Percentiles rank a stretch among this genome's conserved stretches.
Conservation (phyloP, 2,797 vertebrate species). For the Typhlichthys eigenmanni region DNA sequence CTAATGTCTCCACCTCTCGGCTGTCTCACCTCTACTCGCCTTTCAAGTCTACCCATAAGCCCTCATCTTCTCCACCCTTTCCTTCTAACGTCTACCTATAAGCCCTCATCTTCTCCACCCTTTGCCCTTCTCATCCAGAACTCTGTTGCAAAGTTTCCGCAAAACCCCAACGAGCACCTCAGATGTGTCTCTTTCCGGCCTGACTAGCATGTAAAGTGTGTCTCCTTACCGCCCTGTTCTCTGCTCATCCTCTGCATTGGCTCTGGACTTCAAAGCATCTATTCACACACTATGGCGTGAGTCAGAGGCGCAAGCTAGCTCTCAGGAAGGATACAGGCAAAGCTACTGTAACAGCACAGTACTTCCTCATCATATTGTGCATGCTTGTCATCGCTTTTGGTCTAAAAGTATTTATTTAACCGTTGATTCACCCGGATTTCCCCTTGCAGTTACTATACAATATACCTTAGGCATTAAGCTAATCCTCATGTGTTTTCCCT, state of each 20-base stretch:
- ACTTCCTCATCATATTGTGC: too few relatives aligned
- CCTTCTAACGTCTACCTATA: too few relatives aligned
- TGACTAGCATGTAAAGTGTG: constrained; percentile 5
- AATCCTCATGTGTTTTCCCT: too few relatives aligned
- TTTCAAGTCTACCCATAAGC: background rate
- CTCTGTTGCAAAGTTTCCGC: background rate
- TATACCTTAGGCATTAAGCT: too few relatives aligned
- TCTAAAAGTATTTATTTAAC: too few relatives aligned
- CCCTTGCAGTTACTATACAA: too few relatives aligned
- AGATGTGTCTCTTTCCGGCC: background rate
- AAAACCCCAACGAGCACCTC: constrained; percentile 4
- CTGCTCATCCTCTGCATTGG: background rate
- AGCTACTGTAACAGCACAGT: too few relatives aligned
- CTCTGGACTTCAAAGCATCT: background rate
- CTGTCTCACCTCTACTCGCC: background rate
- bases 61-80: too few relatives aligned
- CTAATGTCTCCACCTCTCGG: background rate
- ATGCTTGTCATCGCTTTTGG: too few relatives aligned
- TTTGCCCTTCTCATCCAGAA: background rate
- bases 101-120: background rate
- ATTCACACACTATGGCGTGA: background rate
- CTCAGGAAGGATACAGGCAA: too few relatives aligned
- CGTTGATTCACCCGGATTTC: too few relatives aligned
- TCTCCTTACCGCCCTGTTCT: background rate
- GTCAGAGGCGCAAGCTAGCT: too few relatives aligned